A percentile compares a stretch with the other conserved stretches of the same genome.
Evolutionary conservation across 2,888 invertebrate genomes (phyloP).

Genomic region (Melanostoma scalare): DNA sequence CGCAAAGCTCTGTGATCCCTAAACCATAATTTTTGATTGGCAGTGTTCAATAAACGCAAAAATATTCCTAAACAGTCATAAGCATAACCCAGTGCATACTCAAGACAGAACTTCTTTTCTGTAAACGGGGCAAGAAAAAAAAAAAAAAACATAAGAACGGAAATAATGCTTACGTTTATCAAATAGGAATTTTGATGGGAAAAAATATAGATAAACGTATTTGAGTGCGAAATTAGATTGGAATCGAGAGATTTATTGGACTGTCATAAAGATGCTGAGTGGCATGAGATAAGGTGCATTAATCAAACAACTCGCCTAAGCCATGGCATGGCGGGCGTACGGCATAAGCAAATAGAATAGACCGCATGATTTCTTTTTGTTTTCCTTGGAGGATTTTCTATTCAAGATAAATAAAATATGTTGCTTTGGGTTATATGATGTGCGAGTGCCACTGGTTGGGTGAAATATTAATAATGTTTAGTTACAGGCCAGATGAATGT

Average conservation of each 20-base stretch:
- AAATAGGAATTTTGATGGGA: conserved; percentile 30
- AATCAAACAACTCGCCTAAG: conserved; percentile 28
- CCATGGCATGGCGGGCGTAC: not conserved
- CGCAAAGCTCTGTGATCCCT: too few species aligned
- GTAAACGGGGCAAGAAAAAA: too few species aligned
- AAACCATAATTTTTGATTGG: too few species aligned
- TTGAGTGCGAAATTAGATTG: conserved; percentile 51
- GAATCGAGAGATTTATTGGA: conserved; percentile 54
- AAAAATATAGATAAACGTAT: conserved; percentile 42
- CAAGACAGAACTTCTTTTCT: too few species aligned
- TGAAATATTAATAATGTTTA: conserved; percentile 13
- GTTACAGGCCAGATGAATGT: not conserved
- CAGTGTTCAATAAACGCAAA: too few species aligned
- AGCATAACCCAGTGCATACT: too few species aligned
- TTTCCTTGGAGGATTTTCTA: not conserved
- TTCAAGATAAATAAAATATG: conserved; percentile 8
- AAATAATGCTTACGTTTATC: conserved; percentile 59
- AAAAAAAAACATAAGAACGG: conserved; percentile 28
- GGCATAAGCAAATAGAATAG: conserved; percentile 4
- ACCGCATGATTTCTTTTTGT: not conserved
- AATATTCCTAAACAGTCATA: too few species aligned
- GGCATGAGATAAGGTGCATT: conserved; percentile 25
- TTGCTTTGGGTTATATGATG: conserved; percentile 4
- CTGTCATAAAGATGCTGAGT: conserved; percentile 37
- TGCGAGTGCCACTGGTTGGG: not conserved